These are phyloP conservation scores for Coracias cyanogaster DNA, from an alignment of 2,797 vertebrate species.

Conservation along the genomic window DNA sequence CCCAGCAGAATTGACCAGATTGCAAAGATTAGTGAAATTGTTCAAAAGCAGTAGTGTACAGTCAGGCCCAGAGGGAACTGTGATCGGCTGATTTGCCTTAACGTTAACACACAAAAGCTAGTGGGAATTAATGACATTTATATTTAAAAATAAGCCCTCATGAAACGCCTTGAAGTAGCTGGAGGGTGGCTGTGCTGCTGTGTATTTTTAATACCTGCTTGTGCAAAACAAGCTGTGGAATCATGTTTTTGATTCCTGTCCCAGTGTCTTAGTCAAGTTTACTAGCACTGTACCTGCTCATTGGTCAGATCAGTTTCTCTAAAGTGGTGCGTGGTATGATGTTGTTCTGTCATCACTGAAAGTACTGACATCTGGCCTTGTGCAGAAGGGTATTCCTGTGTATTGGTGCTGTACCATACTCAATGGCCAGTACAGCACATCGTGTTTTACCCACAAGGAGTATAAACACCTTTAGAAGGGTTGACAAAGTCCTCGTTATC, in stretches of 20 bases:
- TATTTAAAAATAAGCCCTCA: not conserved
- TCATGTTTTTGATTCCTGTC: not conserved
- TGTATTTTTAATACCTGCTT: not conserved
- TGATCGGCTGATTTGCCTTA: not conserved
- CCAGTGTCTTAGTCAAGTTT: not conserved
- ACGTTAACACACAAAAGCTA: not conserved
- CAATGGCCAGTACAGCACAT: not conserved
- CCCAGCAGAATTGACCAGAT: not conserved
- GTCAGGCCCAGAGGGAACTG: not conserved
- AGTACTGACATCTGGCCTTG: not conserved
- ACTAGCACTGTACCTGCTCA: not conserved
- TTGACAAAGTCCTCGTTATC: not conserved
- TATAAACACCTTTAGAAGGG: not conserved
- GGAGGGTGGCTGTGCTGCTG: not conserved
- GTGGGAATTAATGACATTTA: not conserved
- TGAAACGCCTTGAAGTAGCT: not conserved
- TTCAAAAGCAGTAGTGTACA: not conserved
- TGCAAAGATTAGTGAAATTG: not conserved
- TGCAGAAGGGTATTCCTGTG: not conserved
- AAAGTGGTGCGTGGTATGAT: not conserved
- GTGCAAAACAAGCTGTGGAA: not conserved
- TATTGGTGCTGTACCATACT: not conserved
- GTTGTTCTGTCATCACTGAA: not conserved
- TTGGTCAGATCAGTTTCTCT: not conserved
- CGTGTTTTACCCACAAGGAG: not conserved